Conservation (phyloP, 2,113 vertebrate genomes). For the Reinhardtius hippoglossoides region DNA sequence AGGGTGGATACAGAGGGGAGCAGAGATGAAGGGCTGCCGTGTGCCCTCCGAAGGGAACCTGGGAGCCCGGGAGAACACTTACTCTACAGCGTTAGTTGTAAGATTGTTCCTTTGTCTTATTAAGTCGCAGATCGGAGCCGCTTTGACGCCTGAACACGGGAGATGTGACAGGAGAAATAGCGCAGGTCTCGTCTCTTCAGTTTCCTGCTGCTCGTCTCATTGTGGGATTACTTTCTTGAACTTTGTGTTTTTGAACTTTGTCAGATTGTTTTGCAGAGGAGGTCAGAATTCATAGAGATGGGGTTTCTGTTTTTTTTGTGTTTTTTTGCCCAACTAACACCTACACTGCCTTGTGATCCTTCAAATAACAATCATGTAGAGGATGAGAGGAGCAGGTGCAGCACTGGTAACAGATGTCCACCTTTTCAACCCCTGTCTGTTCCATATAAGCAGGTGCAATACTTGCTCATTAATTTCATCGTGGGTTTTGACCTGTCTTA, state of each 20-base stretch:
- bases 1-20: constrained; percentile 63
- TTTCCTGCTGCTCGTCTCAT: constrained; percentile 37
- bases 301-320: not conserved
- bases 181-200: constrained; percentile 44
- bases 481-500: constrained; percentile 37
- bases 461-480: constrained; percentile 65
- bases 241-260: constrained; percentile 33
- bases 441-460: constrained; percentile 45
- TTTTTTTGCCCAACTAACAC: constrained; percentile 15
- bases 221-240: constrained; percentile 38
- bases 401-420: constrained; percentile 43
- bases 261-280: constrained; percentile 25
- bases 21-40: constrained; percentile 73
- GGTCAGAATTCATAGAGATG: constrained; percentile 36
- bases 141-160: constrained; percentile 55
- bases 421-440: constrained; percentile 56
- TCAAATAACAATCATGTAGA: constrained; percentile 29
- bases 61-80: constrained; percentile 69
- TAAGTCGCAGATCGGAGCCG: constrained; percentile 54
- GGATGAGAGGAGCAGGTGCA: constrained; percentile 62
- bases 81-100: constrained; percentile 62
- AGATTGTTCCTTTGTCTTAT: constrained; percentile 78
- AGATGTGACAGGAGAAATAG: constrained; percentile 45
- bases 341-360: no score
- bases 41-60: constrained; percentile 73